Percentiles rank a stretch among this genome's conserved stretches.
Conservation (phyloP, 2,797 vertebrate genomes). For the Forpus xanthops region DNA sequence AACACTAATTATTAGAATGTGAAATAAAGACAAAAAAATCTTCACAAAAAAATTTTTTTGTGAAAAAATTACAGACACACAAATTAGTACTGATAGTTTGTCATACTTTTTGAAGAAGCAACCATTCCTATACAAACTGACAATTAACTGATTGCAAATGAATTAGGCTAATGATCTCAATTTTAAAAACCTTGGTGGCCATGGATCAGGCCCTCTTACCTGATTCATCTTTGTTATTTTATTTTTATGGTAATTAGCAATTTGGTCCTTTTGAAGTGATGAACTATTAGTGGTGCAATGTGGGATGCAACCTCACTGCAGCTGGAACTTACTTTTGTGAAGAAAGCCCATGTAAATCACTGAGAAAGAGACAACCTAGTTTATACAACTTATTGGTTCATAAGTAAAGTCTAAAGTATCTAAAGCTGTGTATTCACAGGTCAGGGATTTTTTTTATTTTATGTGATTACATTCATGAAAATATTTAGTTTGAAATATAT, state of each 20-base stretch:
- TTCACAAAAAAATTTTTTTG: too few species aligned
- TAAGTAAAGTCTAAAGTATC: neutral
- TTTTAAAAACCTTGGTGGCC: neutral
- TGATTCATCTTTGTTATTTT: neutral
- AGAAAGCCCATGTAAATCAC: neutral
- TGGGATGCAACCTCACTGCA: neutral
- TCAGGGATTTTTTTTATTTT: neutral
- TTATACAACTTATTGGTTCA: neutral
- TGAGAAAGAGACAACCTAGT: neutral
- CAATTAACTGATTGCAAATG: neutral
- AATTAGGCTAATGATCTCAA: neutral
- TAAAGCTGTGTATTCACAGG: neutral
- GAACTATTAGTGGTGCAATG: neutral
- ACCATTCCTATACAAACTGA: neutral
- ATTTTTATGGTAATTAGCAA: neutral
- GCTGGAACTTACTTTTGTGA: neutral
- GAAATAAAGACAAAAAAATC: neutral
- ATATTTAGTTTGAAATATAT: slow-evolving; percentile 58
- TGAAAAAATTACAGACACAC: neutral
- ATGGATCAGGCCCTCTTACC: neutral
- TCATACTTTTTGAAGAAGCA: neutral
- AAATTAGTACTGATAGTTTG: neutral
- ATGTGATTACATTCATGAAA: slow-evolving; percentile 1
- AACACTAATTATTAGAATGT: neutral
- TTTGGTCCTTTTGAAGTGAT: neutral